These are phyloP conservation scores for Parazoanthus atlanticus DNA, from an alignment of 92 coral and sea anemone species.

Conservation along the genomic window DNA sequence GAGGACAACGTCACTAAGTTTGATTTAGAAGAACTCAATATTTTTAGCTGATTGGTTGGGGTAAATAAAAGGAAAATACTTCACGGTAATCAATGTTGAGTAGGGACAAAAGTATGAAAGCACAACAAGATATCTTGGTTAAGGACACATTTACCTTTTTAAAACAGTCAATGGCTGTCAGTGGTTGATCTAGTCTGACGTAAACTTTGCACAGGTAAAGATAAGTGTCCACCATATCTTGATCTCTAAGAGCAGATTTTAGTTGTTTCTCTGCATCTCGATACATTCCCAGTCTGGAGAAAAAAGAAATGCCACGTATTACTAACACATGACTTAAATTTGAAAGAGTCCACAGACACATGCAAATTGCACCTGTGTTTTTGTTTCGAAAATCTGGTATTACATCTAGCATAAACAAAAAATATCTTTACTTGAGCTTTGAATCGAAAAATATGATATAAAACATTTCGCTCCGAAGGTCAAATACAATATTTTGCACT, in stretches of 20 bases:
- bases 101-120: background rate
- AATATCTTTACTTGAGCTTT: background rate
- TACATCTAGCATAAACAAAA: background rate
- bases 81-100: no score
- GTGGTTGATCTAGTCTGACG: conserved; percentile 91
- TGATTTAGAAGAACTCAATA: background rate
- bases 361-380: background rate
- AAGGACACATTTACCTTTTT: conserved; percentile 71
- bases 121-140: background rate
- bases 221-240: conserved; percentile 86
- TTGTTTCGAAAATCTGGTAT: background rate
- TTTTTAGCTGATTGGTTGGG: no score
- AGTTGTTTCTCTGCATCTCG: conserved; percentile 96
- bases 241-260: conserved; percentile 92
- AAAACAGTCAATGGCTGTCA: conserved; percentile 88
- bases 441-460: no score
- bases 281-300: conserved; percentile 89
- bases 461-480: no score
- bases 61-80: no score
- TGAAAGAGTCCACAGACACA: background rate
- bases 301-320: background rate
- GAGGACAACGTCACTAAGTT: background rate
- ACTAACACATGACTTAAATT: no score
- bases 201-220: conserved; percentile 93
- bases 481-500: no score